phyloP scores from a whole-genome alignment of 1,140 invertebrate species.

The Saccostrea echinata region DNA sequence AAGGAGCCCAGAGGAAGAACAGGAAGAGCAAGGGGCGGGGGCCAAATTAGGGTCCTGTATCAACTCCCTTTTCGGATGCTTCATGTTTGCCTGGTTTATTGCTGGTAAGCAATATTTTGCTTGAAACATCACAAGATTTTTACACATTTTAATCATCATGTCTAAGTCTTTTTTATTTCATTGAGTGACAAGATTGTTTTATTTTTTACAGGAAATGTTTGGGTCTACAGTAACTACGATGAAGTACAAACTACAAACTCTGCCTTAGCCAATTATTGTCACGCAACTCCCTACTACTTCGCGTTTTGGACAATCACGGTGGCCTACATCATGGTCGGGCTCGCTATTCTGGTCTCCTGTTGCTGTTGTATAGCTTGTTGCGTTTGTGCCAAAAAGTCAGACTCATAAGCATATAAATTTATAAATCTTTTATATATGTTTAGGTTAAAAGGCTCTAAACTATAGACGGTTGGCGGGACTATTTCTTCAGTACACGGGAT shows the following conservation, averaged over 20 bases:
- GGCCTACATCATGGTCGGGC: neutral
- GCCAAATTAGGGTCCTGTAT: conserved; percentile 66
- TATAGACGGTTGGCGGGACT: too few species aligned
- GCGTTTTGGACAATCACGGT: neutral
- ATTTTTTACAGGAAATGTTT: neutral
- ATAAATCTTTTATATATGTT: too few species aligned
- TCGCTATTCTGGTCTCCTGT: neutral
- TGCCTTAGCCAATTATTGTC: neutral
- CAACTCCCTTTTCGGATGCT: conserved; percentile 77
- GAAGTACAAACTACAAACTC: neutral
- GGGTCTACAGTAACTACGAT: neutral
- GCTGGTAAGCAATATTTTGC: conserved; percentile 64
- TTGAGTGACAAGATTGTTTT: neutral
- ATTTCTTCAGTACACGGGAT: too few species aligned
- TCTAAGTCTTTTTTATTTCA: too few species aligned
- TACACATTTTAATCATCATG: too few species aligned
- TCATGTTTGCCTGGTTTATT: conserved; percentile 83
- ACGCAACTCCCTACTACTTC: neutral
- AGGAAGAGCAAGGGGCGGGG: conserved; percentile 79
- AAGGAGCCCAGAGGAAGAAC: conserved; percentile 82
- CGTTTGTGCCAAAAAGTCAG: neutral
- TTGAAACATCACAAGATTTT: too few species aligned
- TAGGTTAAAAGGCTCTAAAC: too few species aligned
- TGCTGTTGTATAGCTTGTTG: neutral
- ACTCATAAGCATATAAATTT: neutral